Conservation (phyloP, 2,113 vertebrate genomes). For the Erinaceus europaeus region DNA sequence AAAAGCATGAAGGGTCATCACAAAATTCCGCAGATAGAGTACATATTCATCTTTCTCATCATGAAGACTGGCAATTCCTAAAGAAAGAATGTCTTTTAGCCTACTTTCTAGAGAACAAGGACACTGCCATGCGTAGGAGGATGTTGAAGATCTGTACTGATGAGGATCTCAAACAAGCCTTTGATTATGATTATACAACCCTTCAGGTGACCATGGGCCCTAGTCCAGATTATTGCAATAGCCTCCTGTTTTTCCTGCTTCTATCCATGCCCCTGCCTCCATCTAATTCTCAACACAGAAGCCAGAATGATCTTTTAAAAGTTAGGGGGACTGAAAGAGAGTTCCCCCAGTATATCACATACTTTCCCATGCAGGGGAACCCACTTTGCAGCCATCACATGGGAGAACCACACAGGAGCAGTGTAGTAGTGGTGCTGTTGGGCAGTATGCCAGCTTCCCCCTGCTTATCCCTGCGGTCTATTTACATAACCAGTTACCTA, state of each 20-base stretch:
- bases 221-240: not conserved
- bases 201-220: not conserved
- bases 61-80: slow-evolving; percentile 32
- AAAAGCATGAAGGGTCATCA: slow-evolving; percentile 50
- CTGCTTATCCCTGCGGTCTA: no score
- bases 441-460: no score
- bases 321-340: not conserved
- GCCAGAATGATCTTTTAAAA: not conserved
- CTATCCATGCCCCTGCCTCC: not conserved
- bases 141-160: slow-evolving; percentile 23
- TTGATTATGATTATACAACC: slow-evolving; percentile 48
- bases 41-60: slow-evolving; percentile 17
- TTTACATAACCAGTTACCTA: no score
- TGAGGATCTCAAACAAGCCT: slow-evolving; percentile 48
- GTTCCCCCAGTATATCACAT: not conserved
- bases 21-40: slow-evolving; percentile 42
- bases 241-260: slow-evolving; percentile 6
- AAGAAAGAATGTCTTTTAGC: slow-evolving; percentile 53
- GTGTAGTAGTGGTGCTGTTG: no score
- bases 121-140: not conserved
- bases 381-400: not conserved
- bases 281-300: slow-evolving; percentile 15
- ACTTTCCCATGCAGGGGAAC: not conserved
- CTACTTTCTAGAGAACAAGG: slow-evolving; percentile 48
- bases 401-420: not conserved